Percentiles rank a stretch among this genome's conserved stretches.
phyloP scores from a whole-genome alignment of 2,797 vertebrate genomes.

The Zalophus californianus region DNA sequence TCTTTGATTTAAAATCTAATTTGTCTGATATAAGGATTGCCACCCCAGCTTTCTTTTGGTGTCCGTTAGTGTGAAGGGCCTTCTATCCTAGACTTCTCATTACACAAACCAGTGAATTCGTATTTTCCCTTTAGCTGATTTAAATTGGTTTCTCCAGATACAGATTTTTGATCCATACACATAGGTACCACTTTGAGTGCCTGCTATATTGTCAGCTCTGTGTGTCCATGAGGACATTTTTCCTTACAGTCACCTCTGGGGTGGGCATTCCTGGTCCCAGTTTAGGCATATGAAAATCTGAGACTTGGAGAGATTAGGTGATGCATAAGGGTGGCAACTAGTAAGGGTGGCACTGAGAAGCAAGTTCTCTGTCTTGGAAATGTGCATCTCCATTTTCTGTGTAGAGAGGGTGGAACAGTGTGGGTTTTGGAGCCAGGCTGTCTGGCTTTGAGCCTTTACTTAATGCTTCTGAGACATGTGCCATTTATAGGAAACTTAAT shows the following conservation, averaged over 20 bases:
- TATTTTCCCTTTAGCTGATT: slow-evolving; percentile 43
- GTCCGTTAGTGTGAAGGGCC: background rate
- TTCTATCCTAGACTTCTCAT: background rate
- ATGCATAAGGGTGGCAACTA: background rate
- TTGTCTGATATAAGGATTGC: too few relatives aligned
- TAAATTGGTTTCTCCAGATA: slow-evolving; percentile 28
- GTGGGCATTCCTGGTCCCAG: background rate
- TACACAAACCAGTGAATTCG: background rate
- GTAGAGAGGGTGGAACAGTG: background rate
- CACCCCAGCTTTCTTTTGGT: too few relatives aligned
- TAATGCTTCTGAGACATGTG: background rate
- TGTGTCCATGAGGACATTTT: background rate
- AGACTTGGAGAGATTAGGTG: background rate
- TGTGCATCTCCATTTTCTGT: background rate
- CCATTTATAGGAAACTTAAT: background rate
- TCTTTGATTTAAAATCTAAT: too few relatives aligned
- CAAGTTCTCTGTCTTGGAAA: background rate
- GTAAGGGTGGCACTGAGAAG: background rate
- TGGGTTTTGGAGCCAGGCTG: background rate
- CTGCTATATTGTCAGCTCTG: background rate
- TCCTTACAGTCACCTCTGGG: background rate
- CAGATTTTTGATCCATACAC: background rate
- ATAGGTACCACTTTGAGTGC: background rate
- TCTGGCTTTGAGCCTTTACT: background rate
- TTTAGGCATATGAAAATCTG: background rate